These are phyloP conservation scores for Morpho helenor DNA, from an alignment of 2,888 invertebrate genomes.

Conservation along the genomic window DNA sequence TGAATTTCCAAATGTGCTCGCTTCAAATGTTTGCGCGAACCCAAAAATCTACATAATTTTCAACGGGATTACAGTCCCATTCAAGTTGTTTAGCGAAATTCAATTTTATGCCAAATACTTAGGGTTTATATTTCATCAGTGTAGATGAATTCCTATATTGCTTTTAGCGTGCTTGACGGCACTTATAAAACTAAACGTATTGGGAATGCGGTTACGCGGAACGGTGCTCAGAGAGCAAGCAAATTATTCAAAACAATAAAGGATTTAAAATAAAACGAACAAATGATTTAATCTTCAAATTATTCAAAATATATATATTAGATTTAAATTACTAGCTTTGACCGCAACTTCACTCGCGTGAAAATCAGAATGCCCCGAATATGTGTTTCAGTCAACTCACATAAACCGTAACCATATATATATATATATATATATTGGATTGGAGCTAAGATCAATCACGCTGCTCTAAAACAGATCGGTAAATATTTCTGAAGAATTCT, in stretches of 20 bases:
- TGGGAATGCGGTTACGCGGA: slow-evolving; percentile 23
- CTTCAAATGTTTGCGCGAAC: slow-evolving; percentile 28
- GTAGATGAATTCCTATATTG: slow-evolving; percentile 2
- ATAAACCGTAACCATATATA: too few species aligned
- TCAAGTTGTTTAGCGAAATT: slow-evolving; percentile 8
- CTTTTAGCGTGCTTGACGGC: slow-evolving; percentile 24
- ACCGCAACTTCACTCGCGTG: too few species aligned
- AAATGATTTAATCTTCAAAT: too few species aligned
- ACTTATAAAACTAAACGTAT: slow-evolving; percentile 27
- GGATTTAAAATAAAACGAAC: neutral
- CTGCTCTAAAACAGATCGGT: too few species aligned
- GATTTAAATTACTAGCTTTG: too few species aligned
- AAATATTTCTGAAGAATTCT: too few species aligned
- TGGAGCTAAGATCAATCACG: too few species aligned
- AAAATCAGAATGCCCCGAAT: too few species aligned
- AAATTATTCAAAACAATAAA: neutral
- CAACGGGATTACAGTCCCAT: slow-evolving; percentile 17
- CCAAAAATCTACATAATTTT: slow-evolving; percentile 31
- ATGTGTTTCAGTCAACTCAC: too few species aligned
- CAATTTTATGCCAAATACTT: slow-evolving; percentile 1
- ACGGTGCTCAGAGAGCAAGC: neutral
- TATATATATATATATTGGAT: too few species aligned
- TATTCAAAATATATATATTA: too few species aligned
- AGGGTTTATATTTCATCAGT: slow-evolving; percentile 2
- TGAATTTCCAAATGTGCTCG: slow-evolving; percentile 28